Percentiles rank a stretch among this genome's conserved stretches.
Evolutionary conservation across 1,140 invertebrate species (phyloP).

Genomic region (Metopolophium dirhodum): DNA sequence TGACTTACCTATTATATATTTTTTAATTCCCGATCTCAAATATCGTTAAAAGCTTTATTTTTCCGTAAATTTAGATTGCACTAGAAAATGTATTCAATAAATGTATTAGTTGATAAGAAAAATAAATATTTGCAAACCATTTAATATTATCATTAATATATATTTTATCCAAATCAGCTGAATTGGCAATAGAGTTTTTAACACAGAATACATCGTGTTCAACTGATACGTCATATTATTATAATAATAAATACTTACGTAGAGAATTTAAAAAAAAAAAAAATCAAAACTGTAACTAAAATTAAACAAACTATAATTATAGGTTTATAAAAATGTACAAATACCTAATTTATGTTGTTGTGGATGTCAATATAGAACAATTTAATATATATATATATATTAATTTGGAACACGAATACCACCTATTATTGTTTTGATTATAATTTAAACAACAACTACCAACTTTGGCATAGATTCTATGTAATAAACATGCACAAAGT

Average conservation of each 20-base stretch:
- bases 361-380: background rate
- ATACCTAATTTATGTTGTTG: background rate
- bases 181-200: no score
- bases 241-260: no score
- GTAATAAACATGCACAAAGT: background rate
- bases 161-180: background rate
- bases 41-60: background rate
- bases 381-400: background rate
- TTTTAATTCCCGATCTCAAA: background rate
- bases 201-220: no score
- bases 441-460: background rate
- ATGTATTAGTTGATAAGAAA: background rate
- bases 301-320: background rate
- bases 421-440: background rate
- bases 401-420: background rate
- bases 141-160: background rate
- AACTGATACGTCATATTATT: no score
- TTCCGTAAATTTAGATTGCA: background rate
- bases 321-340: background rate
- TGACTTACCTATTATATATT: background rate
- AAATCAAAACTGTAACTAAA: no score
- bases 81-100: background rate
- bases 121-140: background rate
- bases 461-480: no score
- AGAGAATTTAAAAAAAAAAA: background rate